Conservation (phyloP, 2,797 vertebrate species). For the Mionectes olivaceus region DNA sequence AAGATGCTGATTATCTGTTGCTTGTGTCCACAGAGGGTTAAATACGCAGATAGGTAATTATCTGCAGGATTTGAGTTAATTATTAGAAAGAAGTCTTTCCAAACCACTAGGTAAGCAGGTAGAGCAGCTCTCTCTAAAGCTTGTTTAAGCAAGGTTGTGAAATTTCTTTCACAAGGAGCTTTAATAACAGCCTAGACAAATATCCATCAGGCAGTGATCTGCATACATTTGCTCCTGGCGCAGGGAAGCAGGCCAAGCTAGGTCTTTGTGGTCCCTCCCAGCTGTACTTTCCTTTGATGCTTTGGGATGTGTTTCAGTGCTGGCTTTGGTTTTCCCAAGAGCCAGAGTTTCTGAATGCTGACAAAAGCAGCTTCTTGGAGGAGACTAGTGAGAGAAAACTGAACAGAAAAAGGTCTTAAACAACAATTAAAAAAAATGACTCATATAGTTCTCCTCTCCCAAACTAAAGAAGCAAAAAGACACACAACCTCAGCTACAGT, state of each 20-base stretch:
- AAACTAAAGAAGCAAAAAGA: not conserved
- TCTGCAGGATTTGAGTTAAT: constrained; percentile 50
- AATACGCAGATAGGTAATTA: constrained; percentile 39
- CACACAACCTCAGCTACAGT: not conserved
- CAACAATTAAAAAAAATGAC: not conserved
- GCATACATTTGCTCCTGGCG: not conserved
- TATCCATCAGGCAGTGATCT: not conserved
- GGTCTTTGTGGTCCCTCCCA: constrained; percentile 44
- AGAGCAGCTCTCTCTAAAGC: constrained; percentile 46
- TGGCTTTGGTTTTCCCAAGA: constrained; percentile 57
- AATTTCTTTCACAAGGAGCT: constrained; percentile 47
- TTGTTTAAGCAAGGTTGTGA: constrained; percentile 54
- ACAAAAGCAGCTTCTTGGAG: constrained; percentile 57
- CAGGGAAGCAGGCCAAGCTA: not conserved
- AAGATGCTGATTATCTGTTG: constrained; percentile 3
- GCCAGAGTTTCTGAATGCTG: constrained; percentile 52
- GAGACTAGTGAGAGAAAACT: constrained; percentile 36
- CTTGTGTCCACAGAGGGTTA: constrained; percentile 42
- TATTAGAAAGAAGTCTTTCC: constrained; percentile 62
- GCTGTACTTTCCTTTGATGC: constrained; percentile 61
- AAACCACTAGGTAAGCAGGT: constrained; percentile 63
- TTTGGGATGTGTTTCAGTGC: constrained; percentile 47
- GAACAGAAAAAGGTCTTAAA: not conserved
- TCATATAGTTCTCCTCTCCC: not conserved
- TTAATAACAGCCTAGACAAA: constrained; percentile 54